Evolutionary conservation across 2,888 invertebrate genomes (phyloP), one percentile per base, ranked within the genome.

Genomic region (Uloborus plumipes): DNA sequence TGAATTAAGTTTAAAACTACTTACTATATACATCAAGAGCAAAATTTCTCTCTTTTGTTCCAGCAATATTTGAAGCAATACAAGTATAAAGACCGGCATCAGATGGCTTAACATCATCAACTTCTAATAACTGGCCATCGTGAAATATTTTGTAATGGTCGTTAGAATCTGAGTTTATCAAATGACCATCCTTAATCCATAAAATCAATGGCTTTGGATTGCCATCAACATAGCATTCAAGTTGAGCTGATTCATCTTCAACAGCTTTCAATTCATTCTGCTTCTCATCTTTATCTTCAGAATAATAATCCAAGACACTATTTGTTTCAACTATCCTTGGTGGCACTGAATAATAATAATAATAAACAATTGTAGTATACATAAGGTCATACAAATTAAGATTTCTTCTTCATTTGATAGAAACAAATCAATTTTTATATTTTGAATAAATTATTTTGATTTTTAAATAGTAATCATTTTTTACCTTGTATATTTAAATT

Each of bases 61-160:
- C 93, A 0, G 92, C 92, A 0, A 89, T 89, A 88, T 93, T 93
- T 20, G 90, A 89, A 0, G 91, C 92, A 2, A 91, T 89, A 86
- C 93, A 94, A 0, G 91, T 90, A 87, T 92, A 93, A 0, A 89
- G 89, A 0, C 92, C 91, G 3, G 90, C 89, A 85, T 92, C 75
- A 15, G 66, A 71, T 14, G 65, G 20, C 15, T 59, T 71, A 7
- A 82, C n/a, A 13, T 71, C 55, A 65, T 49, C 64, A 20, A 82
- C 66, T 49, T 71, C 71, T 15, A 82, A 61, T 13, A 82, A 55
- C 31, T 82, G 81, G 0, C 81, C 76, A 49, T 82, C 59, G 16
- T 75, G 55, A 49, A 20, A 72, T 7, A 76, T 15, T 53, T 76
- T 61, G 66, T 82, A 82, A 62, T 65, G 81, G 13, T 50, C 58